Percentiles rank a stretch among this genome's conserved stretches.
These are phyloP conservation scores for Trilocha varians DNA, from an alignment of 2,888 invertebrate genomes.

Conservation along the genomic window DNA sequence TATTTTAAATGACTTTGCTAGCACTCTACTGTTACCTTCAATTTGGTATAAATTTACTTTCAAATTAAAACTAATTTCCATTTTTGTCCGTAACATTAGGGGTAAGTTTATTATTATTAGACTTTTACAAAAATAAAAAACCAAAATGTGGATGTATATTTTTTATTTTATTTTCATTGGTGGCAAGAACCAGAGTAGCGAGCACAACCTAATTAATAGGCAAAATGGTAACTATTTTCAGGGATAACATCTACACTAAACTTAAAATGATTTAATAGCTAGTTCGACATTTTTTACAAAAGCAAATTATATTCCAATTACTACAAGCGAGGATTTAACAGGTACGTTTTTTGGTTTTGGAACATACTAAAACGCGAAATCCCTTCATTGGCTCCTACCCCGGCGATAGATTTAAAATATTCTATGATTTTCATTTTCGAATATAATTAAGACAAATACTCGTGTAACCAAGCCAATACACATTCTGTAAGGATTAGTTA, in stretches of 20 bases:
- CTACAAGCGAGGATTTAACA: neutral
- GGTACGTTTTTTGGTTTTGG: neutral
- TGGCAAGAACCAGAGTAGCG: slow-evolving; percentile 69
- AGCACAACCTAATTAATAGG: slow-evolving; percentile 59
- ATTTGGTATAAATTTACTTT: no score
- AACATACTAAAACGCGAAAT: slow-evolving; percentile 38
- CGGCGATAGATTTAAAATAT: slow-evolving; percentile 26
- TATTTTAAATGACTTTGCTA: no score
- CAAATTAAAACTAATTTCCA: no score
- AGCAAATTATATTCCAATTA: neutral
- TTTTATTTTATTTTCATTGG: slow-evolving; percentile 65
- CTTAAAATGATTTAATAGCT: neutral
- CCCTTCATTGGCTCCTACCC: slow-evolving; percentile 59
- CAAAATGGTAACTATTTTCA: slow-evolving; percentile 72
- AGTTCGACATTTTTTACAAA: neutral
- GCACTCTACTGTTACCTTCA: no score
- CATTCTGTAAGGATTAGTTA: slow-evolving; percentile 61
- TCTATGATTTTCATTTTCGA: no score
- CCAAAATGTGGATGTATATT: slow-evolving; percentile 48
- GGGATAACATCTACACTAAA: slow-evolving; percentile 53
- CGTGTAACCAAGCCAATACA: slow-evolving; percentile 59
- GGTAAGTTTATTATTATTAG: no score
- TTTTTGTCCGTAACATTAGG: no score
- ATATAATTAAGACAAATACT: slow-evolving; percentile 55
- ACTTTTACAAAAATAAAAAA: slow-evolving; percentile 43